Conservation (phyloP, 2,113 vertebrate species). For the Emydocephalus ijimae region DNA sequence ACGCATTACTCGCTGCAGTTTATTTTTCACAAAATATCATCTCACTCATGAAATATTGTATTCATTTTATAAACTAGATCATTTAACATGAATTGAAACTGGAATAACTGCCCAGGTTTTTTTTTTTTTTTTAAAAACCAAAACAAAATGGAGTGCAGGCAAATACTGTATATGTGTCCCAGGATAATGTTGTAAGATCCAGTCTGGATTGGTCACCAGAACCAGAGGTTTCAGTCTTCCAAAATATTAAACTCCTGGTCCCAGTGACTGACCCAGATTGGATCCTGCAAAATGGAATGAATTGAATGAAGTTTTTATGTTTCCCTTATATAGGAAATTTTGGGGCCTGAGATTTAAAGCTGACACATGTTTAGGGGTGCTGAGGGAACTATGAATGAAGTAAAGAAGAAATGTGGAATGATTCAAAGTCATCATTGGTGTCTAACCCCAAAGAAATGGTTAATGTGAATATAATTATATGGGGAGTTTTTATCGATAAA, state of each 20-base stretch:
- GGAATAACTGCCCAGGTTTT: not conserved
- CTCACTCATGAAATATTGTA: not conserved
- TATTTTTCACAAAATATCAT: not conserved
- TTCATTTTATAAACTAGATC: not conserved
- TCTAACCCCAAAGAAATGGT: too few species aligned
- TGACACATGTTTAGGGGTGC: not conserved
- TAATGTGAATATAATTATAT: not conserved
- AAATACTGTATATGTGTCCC: not conserved
- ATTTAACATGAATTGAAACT: not conserved
- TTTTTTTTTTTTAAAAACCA: not conserved
- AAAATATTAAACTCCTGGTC: too few species aligned
- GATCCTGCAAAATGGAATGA: not conserved
- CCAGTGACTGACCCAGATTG: too few species aligned
- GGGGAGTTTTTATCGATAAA: not conserved
- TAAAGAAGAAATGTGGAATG: not conserved
- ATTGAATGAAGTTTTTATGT: not conserved
- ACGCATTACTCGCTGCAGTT: not conserved
- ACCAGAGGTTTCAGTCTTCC: not conserved
- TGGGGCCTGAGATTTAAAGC: not conserved
- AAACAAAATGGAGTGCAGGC: not conserved
- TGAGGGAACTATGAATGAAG: not conserved
- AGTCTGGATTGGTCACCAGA: not conserved
- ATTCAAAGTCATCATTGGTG: not conserved
- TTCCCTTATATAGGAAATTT: not conserved
- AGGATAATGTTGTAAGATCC: not conserved